phyloP scores from a whole-genome alignment of 2,113 vertebrate species.

The Alligator mississippiensis region DNA sequence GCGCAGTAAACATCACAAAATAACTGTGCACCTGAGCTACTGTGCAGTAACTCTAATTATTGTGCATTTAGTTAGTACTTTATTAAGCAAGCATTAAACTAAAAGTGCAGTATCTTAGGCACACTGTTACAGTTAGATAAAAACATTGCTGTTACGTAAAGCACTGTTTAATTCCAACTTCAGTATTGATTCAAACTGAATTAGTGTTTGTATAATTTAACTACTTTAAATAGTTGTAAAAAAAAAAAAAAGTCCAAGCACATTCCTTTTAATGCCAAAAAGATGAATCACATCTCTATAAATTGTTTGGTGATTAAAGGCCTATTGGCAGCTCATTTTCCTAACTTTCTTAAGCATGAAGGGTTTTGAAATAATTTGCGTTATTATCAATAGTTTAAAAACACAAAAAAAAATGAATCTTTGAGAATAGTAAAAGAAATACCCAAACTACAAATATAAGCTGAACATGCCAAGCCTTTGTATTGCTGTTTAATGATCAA shows the following conservation, averaged over 20 bases:
- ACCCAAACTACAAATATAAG: constrained; percentile 19
- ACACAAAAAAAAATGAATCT: background rate
- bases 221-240: background rate
- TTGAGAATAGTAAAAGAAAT: constrained; percentile 20
- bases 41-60: no score
- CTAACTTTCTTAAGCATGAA: background rate
- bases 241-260: background rate
- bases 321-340: background rate
- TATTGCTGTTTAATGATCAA: constrained; percentile 57
- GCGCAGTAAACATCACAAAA: no score
- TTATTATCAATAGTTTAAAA: background rate
- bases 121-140: no score
- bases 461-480: constrained; percentile 44
- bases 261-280: background rate
- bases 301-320: background rate
- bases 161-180: background rate
- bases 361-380: background rate
- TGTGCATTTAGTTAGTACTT: no score
- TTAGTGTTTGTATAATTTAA: background rate
- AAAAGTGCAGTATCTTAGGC: no score
- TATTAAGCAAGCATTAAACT: no score
- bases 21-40: no score
- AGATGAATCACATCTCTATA: background rate
- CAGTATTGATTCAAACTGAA: background rate
- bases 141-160: background rate